Evolutionary conservation across 2,888 invertebrate species (phyloP), one percentile per base, ranked within the genome.

Genomic region (Omphaloscelis lunosa): DNA sequence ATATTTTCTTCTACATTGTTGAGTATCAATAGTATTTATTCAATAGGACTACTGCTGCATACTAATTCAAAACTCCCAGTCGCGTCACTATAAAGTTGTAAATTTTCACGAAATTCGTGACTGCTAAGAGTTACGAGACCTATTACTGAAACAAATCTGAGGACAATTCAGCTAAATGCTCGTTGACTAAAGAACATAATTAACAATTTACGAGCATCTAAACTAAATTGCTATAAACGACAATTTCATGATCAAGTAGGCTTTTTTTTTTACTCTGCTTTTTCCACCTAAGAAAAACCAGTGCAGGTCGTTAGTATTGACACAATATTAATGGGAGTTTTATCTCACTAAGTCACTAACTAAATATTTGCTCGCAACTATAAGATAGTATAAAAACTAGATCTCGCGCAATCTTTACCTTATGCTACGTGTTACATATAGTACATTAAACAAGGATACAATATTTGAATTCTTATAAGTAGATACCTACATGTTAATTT

Each of bases 291-390:
- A 62, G 58, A 29, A 65, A 77, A 84, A 77, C 66, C 77, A 72
- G 72, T 34, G 48, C 78, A 63, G 65, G 71, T 78, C 59, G 66
- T 70, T 66, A 75, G 62, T 77, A 86, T 86, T 81, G 84, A 84
- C 80, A 77, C 66, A 72, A 73, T 75, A 78, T 80, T 82, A 86
- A 78, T 76, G 62, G 67, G 23, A 82, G 65, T 82, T 81, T 87
- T 86, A 86, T 86, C 86, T 74, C 56, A 62, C 56, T 75, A 77
- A 75, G 65, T 71, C 77, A 68, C 63, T 39, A 58, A 85, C 76
- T 74, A 77, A 79, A 76, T 84, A 77, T 83, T 80, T 79, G 74
- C 51, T 53, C 23, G 48, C 59, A 79, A 74, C 58, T 79, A 66
- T 63, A 62, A 63, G 74, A 84, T 75, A 72, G 62, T 75, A 78